Evolutionary conservation across 2,797 vertebrate genomes (phyloP), one percentile per base, ranked within the genome.

Genomic region (Sebastes dallii): DNA sequence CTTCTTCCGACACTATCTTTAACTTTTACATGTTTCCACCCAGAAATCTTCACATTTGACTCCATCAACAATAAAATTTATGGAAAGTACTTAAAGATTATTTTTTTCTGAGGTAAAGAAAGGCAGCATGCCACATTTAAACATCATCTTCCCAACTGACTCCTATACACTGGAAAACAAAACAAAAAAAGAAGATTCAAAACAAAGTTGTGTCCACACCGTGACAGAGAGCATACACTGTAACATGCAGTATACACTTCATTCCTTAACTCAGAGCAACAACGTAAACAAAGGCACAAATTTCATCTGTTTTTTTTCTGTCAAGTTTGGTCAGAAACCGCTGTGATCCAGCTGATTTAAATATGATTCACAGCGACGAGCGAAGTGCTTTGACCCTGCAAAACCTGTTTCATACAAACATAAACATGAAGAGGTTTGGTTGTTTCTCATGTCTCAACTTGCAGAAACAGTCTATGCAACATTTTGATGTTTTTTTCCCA

Each of bases 241-340:
- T 58, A 10, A 88, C 80, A 88, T 92, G 83, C 87, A 88, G 75
- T 30, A 70, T 77, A 74, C 5, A 58, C 64, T 78, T 83, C 69
- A 89, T 83, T 83, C 56, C 52, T 70, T 5, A 72, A 84, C 27
- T 36, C 22, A 87, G 20, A 73, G 34, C 16, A 9, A 54, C 54
- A 56, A 75, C 76, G 10, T 73, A 82, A 91, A 92, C 72, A 90
- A 94, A 94, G 92, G 94, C 94, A 94, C 94, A 92, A 77, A 91
- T 77, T 90, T 90, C 59, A 72, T 84, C 30, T 8, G 20, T 54
- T 77, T 85, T 58, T 69, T 76, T 77, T 80, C 72, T 75, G 71
- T 77, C 60, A 68, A 50, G 68, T 91, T 86, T 89, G 82, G 86
- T 88, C 84, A 85, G 67, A 90, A 87, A 86, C 39, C 50, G 7